Evolutionary conservation across 2,888 invertebrate species (phyloP).

Genomic region (Hirtodrosophila trivittata): DNA sequence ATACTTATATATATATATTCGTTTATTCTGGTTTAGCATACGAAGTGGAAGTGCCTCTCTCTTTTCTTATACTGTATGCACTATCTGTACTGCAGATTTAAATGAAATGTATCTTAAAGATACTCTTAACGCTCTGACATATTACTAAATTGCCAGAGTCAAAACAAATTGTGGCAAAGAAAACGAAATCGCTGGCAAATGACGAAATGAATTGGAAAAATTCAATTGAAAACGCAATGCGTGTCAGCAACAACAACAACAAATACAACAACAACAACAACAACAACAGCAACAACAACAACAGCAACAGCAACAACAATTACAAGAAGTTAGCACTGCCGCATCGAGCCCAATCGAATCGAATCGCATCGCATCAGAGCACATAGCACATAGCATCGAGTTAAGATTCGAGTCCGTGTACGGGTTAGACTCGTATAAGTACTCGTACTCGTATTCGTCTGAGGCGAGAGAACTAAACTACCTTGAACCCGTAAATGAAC

Average conservation of each 20-base stretch:
- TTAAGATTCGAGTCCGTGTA: constrained; percentile 18
- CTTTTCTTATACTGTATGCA: no score
- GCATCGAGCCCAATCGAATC: constrained; percentile 24
- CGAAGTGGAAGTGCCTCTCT: no score
- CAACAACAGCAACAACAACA: constrained; percentile 11
- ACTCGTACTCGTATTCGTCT: constrained; percentile 1
- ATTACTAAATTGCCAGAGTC: constrained; percentile 23
- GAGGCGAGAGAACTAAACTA: constrained; percentile 64
- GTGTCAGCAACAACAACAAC: constrained; percentile 38
- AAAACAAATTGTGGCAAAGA: constrained; percentile 25
- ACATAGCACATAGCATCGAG: constrained; percentile 6
- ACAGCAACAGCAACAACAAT: constrained; percentile 8
- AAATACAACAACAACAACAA: constrained; percentile 9
- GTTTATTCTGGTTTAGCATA: no score
- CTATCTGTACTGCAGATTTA: no score
- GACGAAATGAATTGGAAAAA: constrained; percentile 44
- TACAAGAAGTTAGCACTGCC: constrained; percentile 33
- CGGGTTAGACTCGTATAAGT: constrained; percentile 1
- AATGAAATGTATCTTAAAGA: no score
- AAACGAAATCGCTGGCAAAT: constrained; percentile 29
- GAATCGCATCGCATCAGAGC: constrained; percentile 16
- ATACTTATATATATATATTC: no score
- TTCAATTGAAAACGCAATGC: constrained; percentile 42
- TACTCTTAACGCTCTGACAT: not conserved
- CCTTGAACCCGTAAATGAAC: constrained; percentile 71